phyloP scores from a whole-genome alignment of 2,888 invertebrate species.

The Pecten maximus region DNA sequence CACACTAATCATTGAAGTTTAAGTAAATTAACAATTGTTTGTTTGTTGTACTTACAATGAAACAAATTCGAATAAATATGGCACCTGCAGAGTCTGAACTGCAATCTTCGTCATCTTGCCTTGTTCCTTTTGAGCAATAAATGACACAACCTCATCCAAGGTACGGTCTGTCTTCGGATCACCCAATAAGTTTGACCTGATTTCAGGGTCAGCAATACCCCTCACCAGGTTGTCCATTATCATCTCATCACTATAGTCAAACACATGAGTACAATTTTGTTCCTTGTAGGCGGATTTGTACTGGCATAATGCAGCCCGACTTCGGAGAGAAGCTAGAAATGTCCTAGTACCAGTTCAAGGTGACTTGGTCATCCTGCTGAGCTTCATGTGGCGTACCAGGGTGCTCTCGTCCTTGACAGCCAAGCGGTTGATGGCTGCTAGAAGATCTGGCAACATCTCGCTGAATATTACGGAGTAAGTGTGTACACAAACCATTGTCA shows the following conservation, averaged over 20 bases:
- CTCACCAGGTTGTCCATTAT: too few species aligned
- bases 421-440: too few species aligned
- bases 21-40: too few species aligned
- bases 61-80: too few species aligned
- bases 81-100: slow-evolving; percentile 51
- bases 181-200: slow-evolving; percentile 50
- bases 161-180: slow-evolving; percentile 54
- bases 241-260: slow-evolving; percentile 55
- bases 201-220: too few species aligned
- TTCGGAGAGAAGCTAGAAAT: slow-evolving; percentile 42
- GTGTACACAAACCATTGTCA: slow-evolving; percentile 43
- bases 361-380: too few species aligned
- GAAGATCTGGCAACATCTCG: slow-evolving; percentile 45
- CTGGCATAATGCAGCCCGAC: slow-evolving; percentile 48
- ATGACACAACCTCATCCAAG: slow-evolving; percentile 47
- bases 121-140: slow-evolving; percentile 53
- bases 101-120: slow-evolving; percentile 53
- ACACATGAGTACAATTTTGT: slow-evolving; percentile 45
- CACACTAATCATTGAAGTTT: too few species aligned
- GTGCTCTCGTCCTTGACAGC: too few species aligned
- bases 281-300: slow-evolving; percentile 49
- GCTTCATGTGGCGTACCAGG: too few species aligned
- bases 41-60: too few species aligned
- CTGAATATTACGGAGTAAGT: slow-evolving; percentile 47
- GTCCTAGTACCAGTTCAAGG: slow-evolving; percentile 49